Percentiles rank a stretch among this genome's conserved stretches.
Evolutionary conservation across 2,113 vertebrate genomes (phyloP).

Genomic region (Syrrhaptes paradoxus): DNA sequence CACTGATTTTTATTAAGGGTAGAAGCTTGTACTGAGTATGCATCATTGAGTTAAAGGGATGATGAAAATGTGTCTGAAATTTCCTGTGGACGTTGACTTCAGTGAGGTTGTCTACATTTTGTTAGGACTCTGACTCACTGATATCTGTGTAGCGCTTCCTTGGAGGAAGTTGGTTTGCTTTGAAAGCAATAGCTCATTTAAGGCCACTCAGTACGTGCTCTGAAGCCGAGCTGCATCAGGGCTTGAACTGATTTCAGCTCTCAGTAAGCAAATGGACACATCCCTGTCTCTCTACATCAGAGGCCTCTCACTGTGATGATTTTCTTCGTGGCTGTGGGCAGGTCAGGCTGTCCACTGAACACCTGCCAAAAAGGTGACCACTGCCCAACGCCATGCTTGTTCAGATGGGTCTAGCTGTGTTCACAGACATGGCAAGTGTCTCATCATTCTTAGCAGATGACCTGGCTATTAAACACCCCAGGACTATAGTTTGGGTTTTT

Average conservation of each 20-base stretch:
- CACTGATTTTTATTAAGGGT: not conserved
- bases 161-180: not conserved
- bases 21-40: not conserved
- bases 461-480: not conserved
- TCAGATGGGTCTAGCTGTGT: not conserved
- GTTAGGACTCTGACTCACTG: not conserved
- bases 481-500: not conserved
- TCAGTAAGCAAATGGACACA: not conserved
- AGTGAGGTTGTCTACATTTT: not conserved
- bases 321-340: not conserved
- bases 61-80: not conserved
- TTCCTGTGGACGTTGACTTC: not conserved
- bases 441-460: not conserved
- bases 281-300: not conserved
- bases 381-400: not conserved
- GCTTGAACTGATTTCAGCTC: not conserved
- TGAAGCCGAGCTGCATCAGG: not conserved
- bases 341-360: not conserved
- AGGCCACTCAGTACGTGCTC: not conserved
- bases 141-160: not conserved
- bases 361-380: not conserved
- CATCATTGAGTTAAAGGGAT: not conserved
- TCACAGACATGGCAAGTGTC: not conserved
- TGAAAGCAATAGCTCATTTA: not conserved
- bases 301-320: not conserved